A percentile compares a stretch with the other conserved stretches of the same genome.
These are phyloP conservation scores for Drosophila parthenogenetica DNA, from an alignment of 2,888 invertebrate genomes.

Conservation along the genomic window DNA sequence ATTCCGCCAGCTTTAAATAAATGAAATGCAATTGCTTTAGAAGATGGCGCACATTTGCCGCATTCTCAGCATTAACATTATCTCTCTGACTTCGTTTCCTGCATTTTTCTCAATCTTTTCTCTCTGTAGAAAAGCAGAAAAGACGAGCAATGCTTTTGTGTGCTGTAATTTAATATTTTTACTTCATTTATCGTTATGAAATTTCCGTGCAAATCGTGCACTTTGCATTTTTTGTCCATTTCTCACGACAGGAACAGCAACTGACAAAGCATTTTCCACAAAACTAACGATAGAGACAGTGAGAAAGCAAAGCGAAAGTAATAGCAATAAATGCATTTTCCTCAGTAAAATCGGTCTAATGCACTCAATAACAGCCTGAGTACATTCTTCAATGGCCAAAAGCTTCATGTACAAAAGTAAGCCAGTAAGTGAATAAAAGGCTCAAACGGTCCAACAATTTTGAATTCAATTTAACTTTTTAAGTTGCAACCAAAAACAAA, in stretches of 20 bases:
- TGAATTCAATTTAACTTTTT: constrained; percentile 21
- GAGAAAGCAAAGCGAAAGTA: not conserved
- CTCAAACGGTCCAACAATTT: constrained; percentile 26
- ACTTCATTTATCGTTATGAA: constrained; percentile 73
- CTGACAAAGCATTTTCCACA: constrained; percentile 54
- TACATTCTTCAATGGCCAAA: constrained; percentile 31
- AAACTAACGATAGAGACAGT: not conserved
- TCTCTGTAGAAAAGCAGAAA: constrained; percentile 9
- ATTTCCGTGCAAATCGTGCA: constrained; percentile 65
- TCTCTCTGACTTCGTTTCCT: too few relatives aligned
- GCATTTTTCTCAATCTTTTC: not conserved
- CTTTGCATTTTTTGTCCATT: constrained; percentile 61
- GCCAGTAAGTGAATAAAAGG: constrained; percentile 47
- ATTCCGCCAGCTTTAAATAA: constrained; percentile 72
- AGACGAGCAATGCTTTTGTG: constrained; percentile 48
- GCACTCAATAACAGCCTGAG: constrained; percentile 63
- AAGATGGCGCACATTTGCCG: constrained; percentile 48
- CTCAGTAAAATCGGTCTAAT: constrained; percentile 64
- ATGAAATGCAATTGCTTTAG: constrained; percentile 55
- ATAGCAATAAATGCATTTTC: constrained; percentile 47
- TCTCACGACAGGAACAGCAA: constrained; percentile 46
- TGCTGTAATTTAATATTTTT: constrained; percentile 69
- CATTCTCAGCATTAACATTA: not conserved
- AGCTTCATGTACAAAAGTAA: constrained; percentile 18
- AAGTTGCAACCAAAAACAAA: constrained; percentile 15